These are phyloP conservation scores for Ctenodactylus gundi DNA, from an alignment of 2,113 vertebrate species.

Conservation along the genomic window DNA sequence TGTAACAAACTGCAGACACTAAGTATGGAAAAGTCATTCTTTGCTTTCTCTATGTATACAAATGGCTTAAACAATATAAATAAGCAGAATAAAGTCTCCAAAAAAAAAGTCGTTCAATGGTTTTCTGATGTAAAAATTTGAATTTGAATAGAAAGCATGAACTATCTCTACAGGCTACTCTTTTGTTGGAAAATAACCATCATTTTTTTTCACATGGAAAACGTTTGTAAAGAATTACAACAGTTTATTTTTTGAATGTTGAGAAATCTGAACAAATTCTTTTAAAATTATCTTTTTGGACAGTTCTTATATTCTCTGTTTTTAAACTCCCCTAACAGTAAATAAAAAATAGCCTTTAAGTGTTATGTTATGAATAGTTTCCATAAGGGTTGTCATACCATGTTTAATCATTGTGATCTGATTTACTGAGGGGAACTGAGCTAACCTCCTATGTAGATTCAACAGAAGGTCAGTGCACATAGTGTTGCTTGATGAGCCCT, in stretches of 20 bases:
- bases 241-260: background rate
- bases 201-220: background rate
- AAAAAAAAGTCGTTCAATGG: constrained; percentile 30
- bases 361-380: background rate
- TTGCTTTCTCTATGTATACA: constrained; percentile 49
- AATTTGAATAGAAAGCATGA: constrained; percentile 6
- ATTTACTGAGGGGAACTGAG: background rate
- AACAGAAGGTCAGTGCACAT: too few species aligned
- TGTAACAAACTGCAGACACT: constrained; percentile 67
- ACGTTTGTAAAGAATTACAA: background rate
- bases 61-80: constrained; percentile 61
- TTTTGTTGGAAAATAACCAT: background rate
- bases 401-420: background rate
- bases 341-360: background rate
- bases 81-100: constrained; percentile 39
- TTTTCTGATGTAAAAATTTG: constrained; percentile 59
- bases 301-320: background rate
- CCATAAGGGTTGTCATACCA: background rate
- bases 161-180: background rate
- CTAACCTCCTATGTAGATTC: background rate
- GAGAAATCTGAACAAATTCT: background rate
- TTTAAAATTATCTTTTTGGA: background rate
- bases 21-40: constrained; percentile 63
- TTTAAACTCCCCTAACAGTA: background rate
- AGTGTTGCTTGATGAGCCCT: background rate